Evolutionary conservation across 2,888 invertebrate species (phyloP), one percentile per base, ranked within the genome.

Genomic region (Hypercompe scribonia): DNA sequence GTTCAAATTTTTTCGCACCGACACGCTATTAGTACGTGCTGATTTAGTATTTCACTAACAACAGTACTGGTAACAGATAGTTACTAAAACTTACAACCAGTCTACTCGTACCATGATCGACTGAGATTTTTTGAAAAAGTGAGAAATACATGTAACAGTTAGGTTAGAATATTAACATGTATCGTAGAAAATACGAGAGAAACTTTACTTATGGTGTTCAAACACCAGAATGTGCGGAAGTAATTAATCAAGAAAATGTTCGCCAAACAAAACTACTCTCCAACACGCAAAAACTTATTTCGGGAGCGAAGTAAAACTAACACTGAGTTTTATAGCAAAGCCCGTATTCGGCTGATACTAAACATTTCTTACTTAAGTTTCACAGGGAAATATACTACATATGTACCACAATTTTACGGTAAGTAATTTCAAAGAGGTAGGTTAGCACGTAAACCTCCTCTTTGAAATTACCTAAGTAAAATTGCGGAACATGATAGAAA

Each of bases 221-320:
- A 65, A 70, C 54, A 39, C 46, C 63, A 46, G 61, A 64, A 70
- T 46, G 46, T 64, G 73, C 71, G 76, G 78, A 75, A 70, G 80
- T 85, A 85, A 85, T 85, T 85, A 85, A 85, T 85, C 85, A 85
- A 84, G 81, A 78, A 84, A 84, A 82, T 78, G 79, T 85, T 82
- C 78, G 75, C 71, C 79, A 79, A 82, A 84, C 83, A 81, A 84
- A 83, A 82, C 83, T 82, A 80, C 81, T 80, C 39, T 65, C 63
- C 70, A 74, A 77, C 84, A 81, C 81, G 84, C 84, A 84, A 85
- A 86, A 86, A 86, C 85, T 86, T 86, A 80, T 83, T 84, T 80
- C 78, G 77, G 77, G 54, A 76, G 70, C 68, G 73, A 80, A 84
- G 78, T 82, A 82, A 81, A 86, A 85, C 76, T 81, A 83, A 79